phyloP scores from a whole-genome alignment of 2,113 vertebrate genomes.

The Acanthisitta chloris region DNA sequence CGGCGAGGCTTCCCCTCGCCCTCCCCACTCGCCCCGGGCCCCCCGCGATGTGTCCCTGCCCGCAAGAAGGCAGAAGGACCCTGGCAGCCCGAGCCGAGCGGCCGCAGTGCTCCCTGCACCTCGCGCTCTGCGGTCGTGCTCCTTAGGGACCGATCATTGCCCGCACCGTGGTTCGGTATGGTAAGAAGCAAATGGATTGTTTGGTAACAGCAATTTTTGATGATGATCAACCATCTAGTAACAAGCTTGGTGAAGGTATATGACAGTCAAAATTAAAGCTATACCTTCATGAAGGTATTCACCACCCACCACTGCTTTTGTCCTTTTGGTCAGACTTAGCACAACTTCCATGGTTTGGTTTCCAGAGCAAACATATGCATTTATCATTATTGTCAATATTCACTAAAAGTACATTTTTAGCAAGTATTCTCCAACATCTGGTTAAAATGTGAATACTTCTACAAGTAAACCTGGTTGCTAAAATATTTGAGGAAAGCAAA shows the following conservation, averaged over 20 bases:
- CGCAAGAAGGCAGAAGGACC: rapidly evolving
- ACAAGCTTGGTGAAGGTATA: background rate
- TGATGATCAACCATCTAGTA: background rate
- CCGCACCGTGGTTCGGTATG: background rate
- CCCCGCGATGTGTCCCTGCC: rapidly evolving
- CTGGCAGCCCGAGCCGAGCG: background rate
- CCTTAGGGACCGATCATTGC: background rate
- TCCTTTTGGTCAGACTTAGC: background rate
- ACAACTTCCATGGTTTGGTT: background rate
- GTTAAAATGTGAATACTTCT: background rate
- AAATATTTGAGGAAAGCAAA: background rate
- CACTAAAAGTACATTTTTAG: background rate
- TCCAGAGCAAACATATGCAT: background rate
- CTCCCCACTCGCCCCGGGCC: background rate
- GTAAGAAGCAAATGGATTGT: background rate
- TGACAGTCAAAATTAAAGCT: background rate
- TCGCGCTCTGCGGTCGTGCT: background rate
- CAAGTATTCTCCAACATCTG: background rate
- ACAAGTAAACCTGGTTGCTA: background rate
- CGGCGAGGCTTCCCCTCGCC: background rate
- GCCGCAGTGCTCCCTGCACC: background rate
- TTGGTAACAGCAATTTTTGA: background rate
- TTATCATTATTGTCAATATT: background rate
- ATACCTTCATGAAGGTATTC: too few species aligned
- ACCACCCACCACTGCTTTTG: background rate